Percentiles rank a stretch among this genome's conserved stretches.
Evolutionary conservation across 1,140 invertebrate species (phyloP).

Genomic region (Brachystomella parvula): DNA sequence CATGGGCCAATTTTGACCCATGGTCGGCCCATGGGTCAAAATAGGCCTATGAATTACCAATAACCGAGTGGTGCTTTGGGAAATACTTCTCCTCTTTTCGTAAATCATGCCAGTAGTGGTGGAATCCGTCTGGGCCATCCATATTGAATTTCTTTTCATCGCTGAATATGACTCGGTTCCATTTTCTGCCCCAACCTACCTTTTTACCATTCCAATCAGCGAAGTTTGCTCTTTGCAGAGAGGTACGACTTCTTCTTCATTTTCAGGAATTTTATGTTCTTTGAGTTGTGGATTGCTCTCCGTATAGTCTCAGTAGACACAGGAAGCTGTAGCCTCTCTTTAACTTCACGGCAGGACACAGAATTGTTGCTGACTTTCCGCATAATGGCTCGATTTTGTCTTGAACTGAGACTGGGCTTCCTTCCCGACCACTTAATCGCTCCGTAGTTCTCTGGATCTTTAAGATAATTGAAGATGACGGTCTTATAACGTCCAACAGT

Average conservation of each 20-base stretch:
- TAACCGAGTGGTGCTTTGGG: constrained; percentile 17
- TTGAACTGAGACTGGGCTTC: neutral
- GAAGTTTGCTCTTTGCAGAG: neutral
- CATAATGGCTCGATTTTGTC: constrained; percentile 8
- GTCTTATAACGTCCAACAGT: neutral
- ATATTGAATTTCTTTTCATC: constrained; percentile 25
- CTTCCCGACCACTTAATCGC: neutral
- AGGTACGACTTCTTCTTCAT: constrained; percentile 10
- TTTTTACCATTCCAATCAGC: neutral
- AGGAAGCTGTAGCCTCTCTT: neutral
- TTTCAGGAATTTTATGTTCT: neutral
- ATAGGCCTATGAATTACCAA: too few relatives aligned
- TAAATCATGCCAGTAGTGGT: constrained; percentile 20
- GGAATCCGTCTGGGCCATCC: constrained; percentile 20
- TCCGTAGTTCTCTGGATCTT: neutral
- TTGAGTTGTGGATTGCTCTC: neutral
- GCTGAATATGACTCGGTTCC: constrained; percentile 17
- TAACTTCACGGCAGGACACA: constrained; percentile 4
- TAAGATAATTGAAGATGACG: neutral
- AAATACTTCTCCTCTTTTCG: constrained; percentile 11
- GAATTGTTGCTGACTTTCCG: neutral
- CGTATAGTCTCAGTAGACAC: neutral
- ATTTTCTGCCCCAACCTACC: constrained; percentile 8
- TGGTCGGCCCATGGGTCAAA: too few relatives aligned
- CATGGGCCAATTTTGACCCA: too few relatives aligned